These are phyloP conservation scores for Cephalopterus ornatus DNA, from an alignment of 2,113 vertebrate species.

Conservation along the genomic window DNA sequence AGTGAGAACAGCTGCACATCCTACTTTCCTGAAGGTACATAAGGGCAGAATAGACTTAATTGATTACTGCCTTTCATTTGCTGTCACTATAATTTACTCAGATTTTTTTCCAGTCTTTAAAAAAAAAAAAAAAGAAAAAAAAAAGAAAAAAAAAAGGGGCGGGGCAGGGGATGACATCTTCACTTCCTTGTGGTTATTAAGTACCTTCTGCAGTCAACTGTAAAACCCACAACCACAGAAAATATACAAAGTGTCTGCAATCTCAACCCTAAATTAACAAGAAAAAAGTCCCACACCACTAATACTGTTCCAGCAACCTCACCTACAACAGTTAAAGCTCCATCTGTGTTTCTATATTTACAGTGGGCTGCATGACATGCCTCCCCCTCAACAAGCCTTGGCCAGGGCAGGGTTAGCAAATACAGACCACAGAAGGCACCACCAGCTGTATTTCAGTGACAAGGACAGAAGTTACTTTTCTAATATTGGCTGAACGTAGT, in stretches of 20 bases:
- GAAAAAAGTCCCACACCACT: neutral
- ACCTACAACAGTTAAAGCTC: neutral
- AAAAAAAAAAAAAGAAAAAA: neutral
- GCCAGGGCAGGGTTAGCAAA: neutral
- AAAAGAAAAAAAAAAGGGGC: neutral
- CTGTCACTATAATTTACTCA: neutral
- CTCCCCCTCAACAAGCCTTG: neutral
- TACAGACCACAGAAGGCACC: neutral
- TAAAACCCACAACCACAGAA: constrained; percentile 2
- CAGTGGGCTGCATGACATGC: neutral
- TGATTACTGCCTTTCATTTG: neutral
- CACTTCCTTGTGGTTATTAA: neutral
- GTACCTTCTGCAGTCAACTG: neutral
- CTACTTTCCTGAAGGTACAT: neutral
- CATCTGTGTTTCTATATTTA: neutral
- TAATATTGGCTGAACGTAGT: neutral
- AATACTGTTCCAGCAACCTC: neutral
- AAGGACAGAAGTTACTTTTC: neutral
- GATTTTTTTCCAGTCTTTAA: neutral
- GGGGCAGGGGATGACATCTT: neutral
- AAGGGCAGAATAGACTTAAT: neutral
- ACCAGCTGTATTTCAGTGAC: neutral
- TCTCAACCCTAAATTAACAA: neutral
- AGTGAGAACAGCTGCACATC: neutral
- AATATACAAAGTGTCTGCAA: neutral